Conservation (phyloP, 1,140 invertebrate genomes). For the Druon quercuslanigerum region DNA sequence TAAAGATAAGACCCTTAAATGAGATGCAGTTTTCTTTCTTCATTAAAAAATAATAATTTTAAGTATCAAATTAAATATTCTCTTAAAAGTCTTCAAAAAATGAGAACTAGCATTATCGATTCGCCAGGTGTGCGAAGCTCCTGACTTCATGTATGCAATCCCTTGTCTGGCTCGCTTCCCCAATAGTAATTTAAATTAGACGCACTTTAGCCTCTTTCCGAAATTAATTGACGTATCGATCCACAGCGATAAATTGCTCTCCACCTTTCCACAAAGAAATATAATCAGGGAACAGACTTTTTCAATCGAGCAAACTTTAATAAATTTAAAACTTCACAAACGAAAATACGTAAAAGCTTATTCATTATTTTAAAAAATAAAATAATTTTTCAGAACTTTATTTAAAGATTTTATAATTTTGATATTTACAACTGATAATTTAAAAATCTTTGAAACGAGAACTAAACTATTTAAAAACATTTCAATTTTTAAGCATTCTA, state of each 20-base stretch:
- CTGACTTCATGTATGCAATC: slow-evolving; percentile 38
- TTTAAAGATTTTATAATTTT: too few species aligned
- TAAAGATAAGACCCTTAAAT: too few species aligned
- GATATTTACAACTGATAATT: too few species aligned
- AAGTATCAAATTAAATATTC: neutral
- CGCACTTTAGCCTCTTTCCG: slow-evolving; percentile 59
- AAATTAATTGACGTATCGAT: slow-evolving; percentile 72
- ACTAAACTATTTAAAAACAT: too few species aligned
- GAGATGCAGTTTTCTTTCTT: too few species aligned
- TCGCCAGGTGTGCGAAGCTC: slow-evolving; percentile 48
- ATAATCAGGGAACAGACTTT: slow-evolving; percentile 2
- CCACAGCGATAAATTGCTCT: slow-evolving; percentile 34
- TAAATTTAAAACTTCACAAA: neutral
- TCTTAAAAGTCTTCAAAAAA: neutral
- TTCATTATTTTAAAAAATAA: too few species aligned
- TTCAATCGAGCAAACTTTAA: neutral
- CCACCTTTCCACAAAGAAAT: neutral
- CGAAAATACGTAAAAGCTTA: too few species aligned
- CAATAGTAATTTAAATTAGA: slow-evolving; percentile 57
- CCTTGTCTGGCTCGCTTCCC: slow-evolving; percentile 47
- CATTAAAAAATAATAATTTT: neutral
- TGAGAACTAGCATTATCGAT: slow-evolving; percentile 21
- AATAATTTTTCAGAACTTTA: too few species aligned
- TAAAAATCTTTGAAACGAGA: too few species aligned
- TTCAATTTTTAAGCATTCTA: too few species aligned